phyloP scores from a whole-genome alignment of 2,888 invertebrate genomes.

The Megamerina dolium region DNA sequence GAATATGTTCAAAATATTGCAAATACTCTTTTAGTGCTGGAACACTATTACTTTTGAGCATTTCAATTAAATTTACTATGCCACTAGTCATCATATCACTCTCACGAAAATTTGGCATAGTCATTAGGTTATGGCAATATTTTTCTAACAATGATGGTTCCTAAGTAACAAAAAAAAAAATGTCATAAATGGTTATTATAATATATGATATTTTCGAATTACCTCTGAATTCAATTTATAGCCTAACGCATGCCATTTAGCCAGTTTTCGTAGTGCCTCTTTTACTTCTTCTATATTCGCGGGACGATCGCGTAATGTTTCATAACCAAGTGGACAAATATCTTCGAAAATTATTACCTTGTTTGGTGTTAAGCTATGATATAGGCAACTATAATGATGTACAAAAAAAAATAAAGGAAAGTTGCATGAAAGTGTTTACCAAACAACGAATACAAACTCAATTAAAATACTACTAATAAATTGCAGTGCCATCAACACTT shows the following conservation, averaged over 20 bases:
- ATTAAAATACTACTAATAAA: no score
- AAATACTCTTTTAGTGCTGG: conserved; percentile 10
- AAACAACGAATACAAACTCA: no score
- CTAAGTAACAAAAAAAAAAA: conserved; percentile 4
- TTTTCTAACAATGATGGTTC: conserved; percentile 15
- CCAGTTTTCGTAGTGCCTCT: conserved; percentile 16
- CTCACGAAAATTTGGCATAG: neutral
- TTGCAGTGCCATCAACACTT: no score
- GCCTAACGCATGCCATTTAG: conserved; percentile 25
- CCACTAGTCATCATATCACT: conserved; percentile 2
- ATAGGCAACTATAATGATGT: conserved; percentile 14
- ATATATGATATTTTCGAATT: no score
- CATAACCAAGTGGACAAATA: conserved; percentile 17
- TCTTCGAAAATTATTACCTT: conserved; percentile 23
- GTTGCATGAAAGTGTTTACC: no score
- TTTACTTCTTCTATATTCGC: conserved; percentile 14
- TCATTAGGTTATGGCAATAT: conserved; percentile 4
- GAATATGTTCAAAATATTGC: conserved; percentile 11
- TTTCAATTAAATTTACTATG: conserved; percentile 8
- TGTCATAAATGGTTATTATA: no score
- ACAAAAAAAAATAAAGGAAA: neutral
- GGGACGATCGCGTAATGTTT: conserved; percentile 10
- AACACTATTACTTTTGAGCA: conserved; percentile 1
- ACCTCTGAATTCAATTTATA: conserved; percentile 22
- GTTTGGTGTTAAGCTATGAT: conserved; percentile 14